A percentile compares a stretch with the other conserved stretches of the same genome.
phyloP scores from a whole-genome alignment of 2,888 invertebrate species.

The Pachymerium ferrugineum region DNA sequence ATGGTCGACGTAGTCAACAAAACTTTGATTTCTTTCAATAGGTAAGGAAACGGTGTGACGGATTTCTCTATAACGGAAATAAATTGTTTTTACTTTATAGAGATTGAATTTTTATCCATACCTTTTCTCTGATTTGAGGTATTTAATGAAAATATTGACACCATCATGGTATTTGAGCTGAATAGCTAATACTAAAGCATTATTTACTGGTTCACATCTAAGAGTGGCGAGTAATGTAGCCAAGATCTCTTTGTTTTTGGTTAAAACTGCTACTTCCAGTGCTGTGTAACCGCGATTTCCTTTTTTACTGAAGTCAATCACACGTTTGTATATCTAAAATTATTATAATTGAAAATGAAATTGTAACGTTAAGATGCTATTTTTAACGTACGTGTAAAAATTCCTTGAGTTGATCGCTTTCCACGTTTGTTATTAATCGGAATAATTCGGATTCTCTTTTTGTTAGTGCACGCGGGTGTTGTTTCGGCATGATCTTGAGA shows the following conservation, averaged over 20 bases:
- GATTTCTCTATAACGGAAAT: not conserved
- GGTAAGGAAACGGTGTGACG: not conserved
- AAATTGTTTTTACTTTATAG: no score
- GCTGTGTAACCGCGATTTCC: not conserved
- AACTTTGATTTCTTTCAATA: not conserved
- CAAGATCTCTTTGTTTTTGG: not conserved
- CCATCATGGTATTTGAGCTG: not conserved
- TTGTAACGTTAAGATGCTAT: not conserved
- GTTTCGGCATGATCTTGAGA: no score
- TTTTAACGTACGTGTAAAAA: not conserved
- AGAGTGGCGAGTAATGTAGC: not conserved
- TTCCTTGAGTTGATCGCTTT: not conserved
- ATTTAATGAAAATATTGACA: not conserved
- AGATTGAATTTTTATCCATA: not conserved
- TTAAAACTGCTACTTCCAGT: not conserved
- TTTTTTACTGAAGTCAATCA: not conserved
- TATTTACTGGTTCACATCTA: not conserved
- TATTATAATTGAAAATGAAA: not conserved
- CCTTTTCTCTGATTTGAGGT: not conserved
- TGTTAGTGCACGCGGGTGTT: no score
- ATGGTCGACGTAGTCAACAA: not conserved
- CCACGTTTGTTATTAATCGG: not conserved
- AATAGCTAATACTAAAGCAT: not conserved
- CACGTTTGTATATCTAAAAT: not conserved
- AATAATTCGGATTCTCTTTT: constrained; percentile 1